These are phyloP conservation scores for Stomatorhinus ivindoensis DNA, from an alignment of 2,113 vertebrate species.

Conservation along the genomic window DNA sequence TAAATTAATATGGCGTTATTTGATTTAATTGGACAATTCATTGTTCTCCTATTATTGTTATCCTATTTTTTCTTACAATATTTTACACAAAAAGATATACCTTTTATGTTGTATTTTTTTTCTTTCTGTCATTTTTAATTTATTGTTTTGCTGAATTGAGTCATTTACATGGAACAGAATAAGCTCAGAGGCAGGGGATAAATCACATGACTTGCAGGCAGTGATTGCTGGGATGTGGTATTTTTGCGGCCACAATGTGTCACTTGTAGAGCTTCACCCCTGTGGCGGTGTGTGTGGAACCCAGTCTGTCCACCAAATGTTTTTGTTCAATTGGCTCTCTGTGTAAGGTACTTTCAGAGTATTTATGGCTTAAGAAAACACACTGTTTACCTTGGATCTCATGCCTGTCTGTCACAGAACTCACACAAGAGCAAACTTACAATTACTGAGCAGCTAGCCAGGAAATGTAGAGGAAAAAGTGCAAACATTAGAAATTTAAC, in stretches of 20 bases:
- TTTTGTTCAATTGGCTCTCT: conserved; percentile 32
- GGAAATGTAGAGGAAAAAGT: background rate
- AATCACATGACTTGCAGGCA: conserved; percentile 22
- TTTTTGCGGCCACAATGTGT: conserved; percentile 22
- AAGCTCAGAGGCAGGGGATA: conserved; percentile 23
- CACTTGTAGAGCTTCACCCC: background rate
- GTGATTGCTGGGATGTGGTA: conserved; percentile 18
- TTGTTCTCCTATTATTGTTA: conserved; percentile 24
- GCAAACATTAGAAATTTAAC: conserved; percentile 9
- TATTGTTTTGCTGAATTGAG: conserved; percentile 28
- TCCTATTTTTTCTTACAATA: background rate
- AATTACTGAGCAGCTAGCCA: conserved; percentile 39
- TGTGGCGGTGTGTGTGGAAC: conserved; percentile 8
- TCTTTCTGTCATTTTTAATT: conserved; percentile 26
- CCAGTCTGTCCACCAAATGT: conserved; percentile 9
- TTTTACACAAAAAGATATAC: background rate
- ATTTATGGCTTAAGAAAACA: conserved; percentile 39
- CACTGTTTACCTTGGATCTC: conserved; percentile 43
- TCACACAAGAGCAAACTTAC: conserved; percentile 48
- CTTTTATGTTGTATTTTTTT: conserved; percentile 15
- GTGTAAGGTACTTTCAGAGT: conserved; percentile 19
- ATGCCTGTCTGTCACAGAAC: conserved; percentile 37
- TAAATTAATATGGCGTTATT: background rate
- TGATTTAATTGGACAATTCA: background rate
- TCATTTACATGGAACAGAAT: conserved; percentile 31